Base-by-base conservation (phyloP, 2,113 vertebrate genomes). In the Mionectes macconnelli region DNA sequence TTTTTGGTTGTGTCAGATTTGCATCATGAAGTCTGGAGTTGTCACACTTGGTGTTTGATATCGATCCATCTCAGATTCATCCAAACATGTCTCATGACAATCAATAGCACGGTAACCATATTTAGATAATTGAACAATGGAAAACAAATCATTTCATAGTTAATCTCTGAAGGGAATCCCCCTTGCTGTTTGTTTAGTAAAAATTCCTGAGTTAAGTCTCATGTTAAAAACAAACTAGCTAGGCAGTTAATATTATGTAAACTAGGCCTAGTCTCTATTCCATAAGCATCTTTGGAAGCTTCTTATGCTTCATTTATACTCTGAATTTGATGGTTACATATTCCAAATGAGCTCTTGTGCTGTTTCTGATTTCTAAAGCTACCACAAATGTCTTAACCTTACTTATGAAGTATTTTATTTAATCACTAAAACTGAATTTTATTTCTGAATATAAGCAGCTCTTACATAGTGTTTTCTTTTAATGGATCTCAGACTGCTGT, bases 301-400 rank as follows among this genome's bases (percentile, higher is more conserved):
- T 79, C 14, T 78, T 84, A 73, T 83, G 53, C 77, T 95, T 90
- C 39, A 70, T 84, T 93, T 96, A 24, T 80, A 37, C 59, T 70
- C 73, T 52, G 44, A 86, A 81, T 88, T 80, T 92, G 45, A 80
- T 95, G 86, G 90, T 95, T 95, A 92, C 80, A 21, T 77, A 67
- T 92, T 52, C 56, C 68, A 94, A 86, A 92, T 63, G 86, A 66
- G 45, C 68, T 93, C 59, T 7, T 92, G 66, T 84, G 50, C 50
- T 77, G 37, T 93, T 90, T 83, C 53, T 88, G 45, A 30, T 80
- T 90, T 92, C 94, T 72, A 70, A 63, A 90, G 52, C 50, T 88
- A 70, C 59, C 33, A 80, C 72, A 70, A 77, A 69, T 88, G 13
- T 35, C 53, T 52, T 57, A 56, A 53, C 47, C 50, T 89, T 96